These are phyloP conservation scores for Chelon labrosus DNA, from an alignment of 2,797 vertebrate genomes.

Conservation along the genomic window DNA sequence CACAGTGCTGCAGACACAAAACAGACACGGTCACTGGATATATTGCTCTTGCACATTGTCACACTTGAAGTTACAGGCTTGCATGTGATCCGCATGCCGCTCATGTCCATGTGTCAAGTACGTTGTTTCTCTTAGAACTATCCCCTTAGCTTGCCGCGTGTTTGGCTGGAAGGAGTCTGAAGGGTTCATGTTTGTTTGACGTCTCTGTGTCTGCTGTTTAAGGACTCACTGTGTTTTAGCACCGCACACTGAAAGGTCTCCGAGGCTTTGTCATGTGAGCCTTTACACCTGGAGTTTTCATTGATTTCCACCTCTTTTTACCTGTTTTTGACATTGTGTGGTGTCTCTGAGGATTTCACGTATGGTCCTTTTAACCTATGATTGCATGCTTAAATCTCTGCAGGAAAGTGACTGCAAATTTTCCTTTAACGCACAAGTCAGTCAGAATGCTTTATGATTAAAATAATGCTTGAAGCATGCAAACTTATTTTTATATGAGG, in stretches of 20 bases:
- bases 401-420: neutral
- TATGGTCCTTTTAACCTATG: neutral
- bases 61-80: neutral
- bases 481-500: too few species aligned
- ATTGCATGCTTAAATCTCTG: neutral
- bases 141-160: conserved; percentile 14
- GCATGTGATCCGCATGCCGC: neutral
- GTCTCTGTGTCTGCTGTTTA: neutral
- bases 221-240: conserved; percentile 13
- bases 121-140: neutral
- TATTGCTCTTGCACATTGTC: neutral
- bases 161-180: conserved; percentile 32
- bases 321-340: too few species aligned
- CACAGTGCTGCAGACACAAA: conserved; percentile 82
- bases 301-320: neutral
- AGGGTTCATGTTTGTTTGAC: conserved; percentile 45
- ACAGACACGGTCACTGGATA: conserved; percentile 44
- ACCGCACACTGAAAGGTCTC: conserved; percentile 5
- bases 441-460: neutral
- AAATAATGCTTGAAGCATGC: neutral
- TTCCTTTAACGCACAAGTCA: neutral
- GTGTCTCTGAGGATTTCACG: too few species aligned
- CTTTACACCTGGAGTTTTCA: neutral
- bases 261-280: neutral
- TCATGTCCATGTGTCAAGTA: fast-evolving